Percentiles rank a stretch among this genome's conserved stretches.
These are phyloP conservation scores for Amphipoea oculea DNA, from an alignment of 2,888 invertebrate genomes.

Conservation along the genomic window DNA sequence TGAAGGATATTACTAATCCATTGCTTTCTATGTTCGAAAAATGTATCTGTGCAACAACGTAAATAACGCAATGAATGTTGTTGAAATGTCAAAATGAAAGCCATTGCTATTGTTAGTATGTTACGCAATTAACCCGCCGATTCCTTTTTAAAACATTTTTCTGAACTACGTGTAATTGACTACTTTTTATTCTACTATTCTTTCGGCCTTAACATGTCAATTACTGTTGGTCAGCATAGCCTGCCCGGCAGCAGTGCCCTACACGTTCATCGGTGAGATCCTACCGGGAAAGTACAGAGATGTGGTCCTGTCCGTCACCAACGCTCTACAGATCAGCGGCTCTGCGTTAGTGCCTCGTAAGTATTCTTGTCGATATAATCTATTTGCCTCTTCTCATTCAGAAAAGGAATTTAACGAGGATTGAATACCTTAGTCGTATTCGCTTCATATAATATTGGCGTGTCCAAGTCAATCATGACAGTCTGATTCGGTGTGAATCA, in stretches of 20 bases:
- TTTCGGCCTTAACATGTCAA: conserved; percentile 25
- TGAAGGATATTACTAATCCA: not conserved
- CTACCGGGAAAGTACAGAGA: conserved; percentile 83
- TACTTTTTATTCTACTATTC: not conserved
- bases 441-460: not conserved
- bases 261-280: conserved; percentile 86
- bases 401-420: not conserved
- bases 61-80: not conserved
- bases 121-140: not conserved
- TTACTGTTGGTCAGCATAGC: conserved; percentile 80
- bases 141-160: not conserved
- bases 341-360: conserved; percentile 84
- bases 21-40: not conserved
- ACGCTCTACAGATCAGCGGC: conserved; percentile 84
- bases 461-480: not conserved
- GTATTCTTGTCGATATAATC: conserved; percentile 58
- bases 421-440: not conserved
- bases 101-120: not conserved
- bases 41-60: not conserved
- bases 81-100: not conserved
- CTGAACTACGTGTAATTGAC: not conserved
- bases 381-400: not conserved
- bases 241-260: conserved; percentile 85
- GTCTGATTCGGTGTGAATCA: too few species aligned
- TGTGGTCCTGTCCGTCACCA: conserved; percentile 81